These are phyloP conservation scores for Hoplostethus atlanticus DNA, from an alignment of 2,797 vertebrate genomes.

Conservation along the genomic window DNA sequence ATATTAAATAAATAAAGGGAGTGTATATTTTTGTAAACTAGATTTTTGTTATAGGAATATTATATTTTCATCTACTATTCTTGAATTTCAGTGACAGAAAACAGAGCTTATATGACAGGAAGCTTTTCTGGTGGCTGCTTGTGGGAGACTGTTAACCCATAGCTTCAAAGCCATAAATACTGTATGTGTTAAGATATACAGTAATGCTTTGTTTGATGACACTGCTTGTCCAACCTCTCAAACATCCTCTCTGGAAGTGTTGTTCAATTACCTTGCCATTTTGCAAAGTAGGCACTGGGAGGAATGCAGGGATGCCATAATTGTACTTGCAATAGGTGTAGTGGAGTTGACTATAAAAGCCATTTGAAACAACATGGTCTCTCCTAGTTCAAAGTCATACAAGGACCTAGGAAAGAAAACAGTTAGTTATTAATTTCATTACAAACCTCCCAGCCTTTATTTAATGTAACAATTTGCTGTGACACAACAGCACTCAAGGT, in stretches of 20 bases:
- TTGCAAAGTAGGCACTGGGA: conserved; percentile 16
- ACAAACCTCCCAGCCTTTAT: not conserved
- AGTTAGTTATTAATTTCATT: not conserved
- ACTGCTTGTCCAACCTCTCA: conserved; percentile 9
- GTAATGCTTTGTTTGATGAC: conserved; percentile 25
- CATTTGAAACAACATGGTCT: not conserved
- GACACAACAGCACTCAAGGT: not conserved
- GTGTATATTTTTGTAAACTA: too few relatives aligned
- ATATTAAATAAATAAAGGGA: too few relatives aligned
- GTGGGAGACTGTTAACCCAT: not conserved
- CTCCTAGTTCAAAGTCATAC: not conserved
- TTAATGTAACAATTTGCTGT: too few relatives aligned
- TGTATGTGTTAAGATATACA: conserved; percentile 23
- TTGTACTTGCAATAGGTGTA: not conserved
- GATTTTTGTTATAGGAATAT: too few relatives aligned
- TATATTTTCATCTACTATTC: too few relatives aligned
- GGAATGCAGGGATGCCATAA: not conserved
- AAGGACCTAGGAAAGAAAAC: not conserved
- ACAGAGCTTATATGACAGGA: conserved; percentile 22
- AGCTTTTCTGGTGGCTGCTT: conserved; percentile 20
- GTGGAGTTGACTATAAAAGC: not conserved
- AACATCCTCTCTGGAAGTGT: conserved; percentile 26
- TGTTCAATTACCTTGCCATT: conserved; percentile 34
- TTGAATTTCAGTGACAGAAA: too few relatives aligned
- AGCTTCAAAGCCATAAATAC: conserved; percentile 21